phyloP scores from a whole-genome alignment of 2,113 vertebrate genomes.

The Ceuthmochares aereus region DNA sequence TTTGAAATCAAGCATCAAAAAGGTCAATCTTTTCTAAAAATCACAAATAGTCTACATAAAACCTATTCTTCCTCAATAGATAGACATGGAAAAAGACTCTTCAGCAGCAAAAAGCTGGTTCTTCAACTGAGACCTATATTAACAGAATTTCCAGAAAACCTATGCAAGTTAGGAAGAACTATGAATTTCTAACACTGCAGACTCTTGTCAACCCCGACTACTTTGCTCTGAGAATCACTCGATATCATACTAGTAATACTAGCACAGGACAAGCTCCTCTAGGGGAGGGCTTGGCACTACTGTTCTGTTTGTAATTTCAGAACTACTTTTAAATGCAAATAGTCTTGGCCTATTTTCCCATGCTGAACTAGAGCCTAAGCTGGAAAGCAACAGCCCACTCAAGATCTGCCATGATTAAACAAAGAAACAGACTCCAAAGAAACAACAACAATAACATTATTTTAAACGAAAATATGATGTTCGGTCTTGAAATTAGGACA shows the following conservation, averaged over 20 bases:
- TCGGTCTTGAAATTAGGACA: not conserved
- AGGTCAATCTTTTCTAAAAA: not conserved
- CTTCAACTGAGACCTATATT: not conserved
- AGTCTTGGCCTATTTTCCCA: not conserved
- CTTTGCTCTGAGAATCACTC: not conserved
- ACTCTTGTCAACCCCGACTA: not conserved
- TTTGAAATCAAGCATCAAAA: not conserved
- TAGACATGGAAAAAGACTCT: not conserved
- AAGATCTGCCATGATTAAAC: not conserved
- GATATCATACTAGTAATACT: not conserved
- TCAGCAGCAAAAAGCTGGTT: not conserved
- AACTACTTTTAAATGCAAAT: not conserved
- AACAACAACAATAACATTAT: not conserved
- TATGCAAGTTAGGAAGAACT: not conserved
- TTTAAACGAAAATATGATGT: not conserved
- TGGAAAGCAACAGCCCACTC: not conserved
- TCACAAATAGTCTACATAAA: not conserved
- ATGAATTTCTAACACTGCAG: not conserved
- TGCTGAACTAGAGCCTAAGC: not conserved
- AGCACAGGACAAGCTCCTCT: not conserved
- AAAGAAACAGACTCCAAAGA: not conserved
- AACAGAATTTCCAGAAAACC: not conserved
- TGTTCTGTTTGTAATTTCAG: not conserved
- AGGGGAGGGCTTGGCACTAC: not conserved
- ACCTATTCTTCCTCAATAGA: not conserved